Evolutionary conservation across 2,797 vertebrate genomes (phyloP).

Genomic region (Rachycentron canadum): DNA sequence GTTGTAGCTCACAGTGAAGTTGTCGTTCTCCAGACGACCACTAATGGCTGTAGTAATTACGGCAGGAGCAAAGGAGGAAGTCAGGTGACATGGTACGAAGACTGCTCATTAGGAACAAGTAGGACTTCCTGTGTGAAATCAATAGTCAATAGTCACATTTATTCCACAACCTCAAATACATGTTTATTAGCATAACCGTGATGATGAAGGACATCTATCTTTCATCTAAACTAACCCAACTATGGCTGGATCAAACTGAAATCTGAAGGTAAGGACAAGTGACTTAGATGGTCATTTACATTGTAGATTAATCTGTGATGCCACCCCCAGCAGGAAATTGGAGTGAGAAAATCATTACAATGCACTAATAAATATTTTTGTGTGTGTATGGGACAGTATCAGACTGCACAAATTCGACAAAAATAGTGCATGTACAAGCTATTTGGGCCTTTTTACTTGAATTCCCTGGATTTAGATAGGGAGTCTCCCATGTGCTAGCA

Average conservation of each 20-base stretch:
- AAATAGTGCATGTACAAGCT: constrained; percentile 24
- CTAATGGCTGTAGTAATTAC: not conserved
- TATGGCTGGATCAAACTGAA: too few species aligned
- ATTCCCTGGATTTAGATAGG: constrained; percentile 51
- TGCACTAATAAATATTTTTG: not conserved
- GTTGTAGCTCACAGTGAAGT: not conserved
- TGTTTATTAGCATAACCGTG: not conserved
- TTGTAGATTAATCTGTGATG: too few species aligned
- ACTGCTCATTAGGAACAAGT: too few species aligned
- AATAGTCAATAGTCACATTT: too few species aligned
- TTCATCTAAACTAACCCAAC: too few species aligned
- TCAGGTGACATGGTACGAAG: not conserved
- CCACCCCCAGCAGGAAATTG: not conserved
- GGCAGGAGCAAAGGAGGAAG: not conserved
- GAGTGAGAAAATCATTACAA: not conserved
- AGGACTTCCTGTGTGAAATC: too few species aligned
- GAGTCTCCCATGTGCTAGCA: constrained; percentile 43
- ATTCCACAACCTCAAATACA: too few species aligned
- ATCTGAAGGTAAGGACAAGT: too few species aligned
- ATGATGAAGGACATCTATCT: not conserved
- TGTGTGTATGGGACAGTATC: not conserved
- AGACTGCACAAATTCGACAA: not conserved
- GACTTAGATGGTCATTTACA: too few species aligned
- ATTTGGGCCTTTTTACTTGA: constrained; percentile 43
- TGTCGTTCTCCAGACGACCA: not conserved